Evolutionary conservation across 2,888 invertebrate species (phyloP), one percentile per base, ranked within the genome.

Genomic region (Mythimna albipuncta): DNA sequence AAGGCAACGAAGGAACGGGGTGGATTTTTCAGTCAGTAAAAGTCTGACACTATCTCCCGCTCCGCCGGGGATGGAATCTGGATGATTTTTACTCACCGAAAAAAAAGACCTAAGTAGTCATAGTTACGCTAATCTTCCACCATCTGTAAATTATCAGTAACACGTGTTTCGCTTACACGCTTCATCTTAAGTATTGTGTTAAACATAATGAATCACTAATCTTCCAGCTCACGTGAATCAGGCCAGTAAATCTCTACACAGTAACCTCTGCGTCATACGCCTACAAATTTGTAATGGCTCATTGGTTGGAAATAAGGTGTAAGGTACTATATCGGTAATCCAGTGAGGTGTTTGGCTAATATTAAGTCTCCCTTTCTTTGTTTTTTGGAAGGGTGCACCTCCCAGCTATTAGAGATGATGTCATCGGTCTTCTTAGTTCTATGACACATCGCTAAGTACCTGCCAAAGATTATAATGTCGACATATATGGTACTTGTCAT

Each of bases 151-250:
- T 32, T 54, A 64, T 47, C 63, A 59, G 16, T 26, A 50, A 38
- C 26, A 77, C 50, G 67, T 73, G 62, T 50, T 63, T 41, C 47
- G 6, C 11, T 58, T 71, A 75, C 67, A 57, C 52, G 55, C 54
- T 50, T 61, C 59, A 32, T 77, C 66, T 75, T n/a, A 65, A 61
- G 61, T 69, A 71, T 76, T 69, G 55, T 77, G 72, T 83, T 80
- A 86, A 16, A 83, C 80, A 35, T 61, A 65, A 69, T 86, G 87
- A 86, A 72, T 86, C 86, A 87, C 58, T 69, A 50, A 50, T 52
- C 19, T 26, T 57, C 26, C 67, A 59, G 21, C 61, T 82, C 59
- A 64, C 61, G 62, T 82, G 73, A 86, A 72, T 72, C 78, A 77
- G 75, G 64, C 64, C 64, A 69, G 55, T 67, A 75, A 81, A 72